A percentile compares a stretch with the other conserved stretches of the same genome.
These are phyloP conservation scores for Micoletzkya japonica DNA, from an alignment of 2,888 invertebrate species.

Conservation along the genomic window DNA sequence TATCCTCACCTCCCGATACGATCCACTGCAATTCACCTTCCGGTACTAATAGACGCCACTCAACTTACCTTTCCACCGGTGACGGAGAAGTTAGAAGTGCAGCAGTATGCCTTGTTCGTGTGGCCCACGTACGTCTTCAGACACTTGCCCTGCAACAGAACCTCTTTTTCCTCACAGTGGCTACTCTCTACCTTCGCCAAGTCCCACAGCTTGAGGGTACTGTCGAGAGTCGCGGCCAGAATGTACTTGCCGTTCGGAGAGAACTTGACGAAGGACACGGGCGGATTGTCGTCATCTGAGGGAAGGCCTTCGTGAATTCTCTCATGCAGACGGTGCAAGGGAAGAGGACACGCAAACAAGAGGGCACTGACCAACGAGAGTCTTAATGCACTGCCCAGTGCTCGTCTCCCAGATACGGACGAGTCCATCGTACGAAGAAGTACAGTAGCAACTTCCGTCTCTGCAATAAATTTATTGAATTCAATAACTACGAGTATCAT, in stretches of 20 bases:
- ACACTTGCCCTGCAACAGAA: conserved; percentile 95
- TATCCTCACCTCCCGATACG: conserved; percentile 99
- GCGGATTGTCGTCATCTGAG: conserved; percentile 97
- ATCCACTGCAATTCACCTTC: conserved; percentile 92
- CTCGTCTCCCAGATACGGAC: conserved; percentile 99
- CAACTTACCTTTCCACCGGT: conserved; percentile 91
- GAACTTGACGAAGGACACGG: conserved; percentile 98
- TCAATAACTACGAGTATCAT: too few species aligned
- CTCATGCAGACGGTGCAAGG: conserved; percentile 69
- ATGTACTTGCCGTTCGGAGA: conserved; percentile 99
- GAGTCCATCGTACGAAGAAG: conserved; percentile 96
- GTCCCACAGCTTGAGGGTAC: conserved; percentile 66
- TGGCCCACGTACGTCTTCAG: conserved; percentile 97
- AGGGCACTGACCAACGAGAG: conserved; percentile 77
- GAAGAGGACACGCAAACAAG: too few species aligned
- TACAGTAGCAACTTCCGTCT: conserved; percentile 96
- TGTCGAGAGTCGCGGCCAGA: conserved; percentile 93
- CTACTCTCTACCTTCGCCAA: too few species aligned
- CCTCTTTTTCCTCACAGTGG: too few species aligned
- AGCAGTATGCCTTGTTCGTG: conserved; percentile 98
- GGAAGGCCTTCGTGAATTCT: too few species aligned
- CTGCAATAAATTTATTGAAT: conserved; percentile 85
- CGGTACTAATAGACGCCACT: too few species aligned
- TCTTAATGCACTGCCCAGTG: conserved; percentile 97
- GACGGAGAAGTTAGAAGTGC: conserved; percentile 98